These are phyloP conservation scores for Eurystomus gularis DNA, from an alignment of 2,113 vertebrate species.

Conservation along the genomic window DNA sequence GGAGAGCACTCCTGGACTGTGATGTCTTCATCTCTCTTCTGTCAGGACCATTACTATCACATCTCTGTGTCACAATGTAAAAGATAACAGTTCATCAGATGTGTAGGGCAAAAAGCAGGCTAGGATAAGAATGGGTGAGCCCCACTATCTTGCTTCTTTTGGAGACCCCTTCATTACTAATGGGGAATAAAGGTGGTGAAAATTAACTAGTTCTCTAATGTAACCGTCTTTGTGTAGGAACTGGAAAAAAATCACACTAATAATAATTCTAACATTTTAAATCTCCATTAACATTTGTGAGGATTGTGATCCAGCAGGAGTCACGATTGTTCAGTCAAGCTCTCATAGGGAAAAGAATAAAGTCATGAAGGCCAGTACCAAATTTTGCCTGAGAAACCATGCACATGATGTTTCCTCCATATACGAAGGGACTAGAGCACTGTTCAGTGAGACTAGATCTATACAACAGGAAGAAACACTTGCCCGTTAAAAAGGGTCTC, in stretches of 20 bases:
- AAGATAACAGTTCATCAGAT: not conserved
- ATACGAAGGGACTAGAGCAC: not conserved
- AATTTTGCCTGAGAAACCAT: not conserved
- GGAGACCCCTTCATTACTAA: not conserved
- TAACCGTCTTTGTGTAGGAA: not conserved
- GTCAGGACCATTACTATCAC: not conserved
- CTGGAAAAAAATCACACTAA: not conserved
- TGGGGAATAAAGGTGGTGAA: not conserved
- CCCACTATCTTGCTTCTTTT: not conserved
- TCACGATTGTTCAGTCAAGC: not conserved
- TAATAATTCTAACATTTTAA: not conserved
- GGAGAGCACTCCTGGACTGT: not conserved
- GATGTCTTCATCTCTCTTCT: not conserved
- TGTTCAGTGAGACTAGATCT: not conserved
- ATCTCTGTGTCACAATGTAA: not conserved
- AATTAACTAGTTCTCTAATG: not conserved
- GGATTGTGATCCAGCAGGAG: rapidly evolving
- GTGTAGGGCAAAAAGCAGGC: not conserved
- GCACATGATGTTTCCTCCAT: not conserved
- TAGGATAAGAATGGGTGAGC: not conserved
- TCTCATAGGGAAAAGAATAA: not conserved
- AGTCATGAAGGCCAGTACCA: not conserved
- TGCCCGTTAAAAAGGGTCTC: not conserved
- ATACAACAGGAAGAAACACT: not conserved
- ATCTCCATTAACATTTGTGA: not conserved